These are phyloP conservation scores for Netelia virgata DNA, from an alignment of 2,888 invertebrate genomes.

Conservation along the genomic window DNA sequence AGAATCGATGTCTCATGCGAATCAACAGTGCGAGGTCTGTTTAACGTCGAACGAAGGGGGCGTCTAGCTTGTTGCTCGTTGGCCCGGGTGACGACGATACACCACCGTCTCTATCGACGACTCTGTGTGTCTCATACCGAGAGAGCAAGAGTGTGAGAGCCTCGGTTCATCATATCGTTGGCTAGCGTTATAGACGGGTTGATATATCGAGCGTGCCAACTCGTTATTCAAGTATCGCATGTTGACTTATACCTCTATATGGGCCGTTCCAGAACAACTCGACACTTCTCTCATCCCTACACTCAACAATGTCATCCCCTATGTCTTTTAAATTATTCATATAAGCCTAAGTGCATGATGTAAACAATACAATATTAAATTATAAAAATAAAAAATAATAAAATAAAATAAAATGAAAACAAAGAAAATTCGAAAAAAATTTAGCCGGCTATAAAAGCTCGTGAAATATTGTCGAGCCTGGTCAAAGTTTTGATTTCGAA, in stretches of 20 bases:
- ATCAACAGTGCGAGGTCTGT: slow-evolving; percentile 22
- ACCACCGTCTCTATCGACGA: background rate
- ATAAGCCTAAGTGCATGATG: background rate
- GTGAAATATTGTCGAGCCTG: no score
- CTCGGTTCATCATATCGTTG: slow-evolving; percentile 29
- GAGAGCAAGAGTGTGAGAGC: background rate
- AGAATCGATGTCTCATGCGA: slow-evolving; percentile 6
- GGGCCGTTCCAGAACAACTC: no score
- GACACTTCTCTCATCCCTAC: no score
- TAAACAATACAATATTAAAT: no score
- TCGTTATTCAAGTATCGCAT: slow-evolving; percentile 19
- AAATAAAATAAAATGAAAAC: background rate
- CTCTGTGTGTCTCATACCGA: slow-evolving; percentile 4
- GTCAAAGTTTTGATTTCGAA: no score
- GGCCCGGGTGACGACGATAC: slow-evolving; percentile 1
- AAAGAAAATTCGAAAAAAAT: background rate
- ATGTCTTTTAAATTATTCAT: no score
- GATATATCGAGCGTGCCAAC: slow-evolving; percentile 37
- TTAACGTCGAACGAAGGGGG: slow-evolving; percentile 28
- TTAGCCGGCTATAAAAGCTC: no score
- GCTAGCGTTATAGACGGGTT: background rate
- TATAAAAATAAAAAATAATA: background rate
- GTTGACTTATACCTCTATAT: background rate
- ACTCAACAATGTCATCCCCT: no score
- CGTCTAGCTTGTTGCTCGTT: slow-evolving; percentile 37